phyloP scores from a whole-genome alignment of 2,113 vertebrate species.

The Dipodomys stephensi region DNA sequence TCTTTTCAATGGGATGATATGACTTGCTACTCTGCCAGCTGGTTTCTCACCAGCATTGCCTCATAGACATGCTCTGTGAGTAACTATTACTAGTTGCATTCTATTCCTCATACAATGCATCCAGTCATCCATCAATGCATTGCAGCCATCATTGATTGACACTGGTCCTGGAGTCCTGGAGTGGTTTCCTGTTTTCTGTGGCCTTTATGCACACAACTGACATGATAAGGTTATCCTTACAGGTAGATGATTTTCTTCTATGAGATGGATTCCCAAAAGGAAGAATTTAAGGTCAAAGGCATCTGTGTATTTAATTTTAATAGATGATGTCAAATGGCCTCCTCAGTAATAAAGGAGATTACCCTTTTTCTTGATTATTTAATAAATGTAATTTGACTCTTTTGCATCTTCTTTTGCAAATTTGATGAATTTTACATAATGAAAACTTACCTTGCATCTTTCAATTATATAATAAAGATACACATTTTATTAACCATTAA shows the following conservation, averaged over 20 bases:
- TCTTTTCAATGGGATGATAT: not conserved
- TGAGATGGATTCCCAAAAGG: not conserved
- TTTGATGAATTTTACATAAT: conserved; percentile 48
- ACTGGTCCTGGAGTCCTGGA: not conserved
- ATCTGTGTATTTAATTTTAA: conserved; percentile 9
- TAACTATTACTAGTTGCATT: not conserved
- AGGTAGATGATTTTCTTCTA: not conserved
- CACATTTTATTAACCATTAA: conserved; percentile 30
- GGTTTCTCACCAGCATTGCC: not conserved
- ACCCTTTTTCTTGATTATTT: conserved; percentile 14
- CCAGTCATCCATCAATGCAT: not conserved
- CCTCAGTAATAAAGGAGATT: conserved; percentile 40
- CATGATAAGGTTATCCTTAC: not conserved
- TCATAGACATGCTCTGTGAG: not conserved
- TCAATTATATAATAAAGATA: not conserved
- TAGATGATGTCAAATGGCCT: conserved; percentile 5
- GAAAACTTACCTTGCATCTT: conserved; percentile 65
- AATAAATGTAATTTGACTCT: conserved; percentile 39
- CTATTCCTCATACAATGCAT: not conserved
- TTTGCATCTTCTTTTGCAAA: not conserved
- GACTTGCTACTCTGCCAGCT: not conserved
- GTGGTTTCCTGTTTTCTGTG: not conserved
- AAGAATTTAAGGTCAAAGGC: conserved; percentile 44
- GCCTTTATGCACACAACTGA: not conserved
- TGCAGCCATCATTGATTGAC: not conserved